Base-by-base conservation (phyloP, 2,888 invertebrate genomes). In the Meloe dianella region DNA sequence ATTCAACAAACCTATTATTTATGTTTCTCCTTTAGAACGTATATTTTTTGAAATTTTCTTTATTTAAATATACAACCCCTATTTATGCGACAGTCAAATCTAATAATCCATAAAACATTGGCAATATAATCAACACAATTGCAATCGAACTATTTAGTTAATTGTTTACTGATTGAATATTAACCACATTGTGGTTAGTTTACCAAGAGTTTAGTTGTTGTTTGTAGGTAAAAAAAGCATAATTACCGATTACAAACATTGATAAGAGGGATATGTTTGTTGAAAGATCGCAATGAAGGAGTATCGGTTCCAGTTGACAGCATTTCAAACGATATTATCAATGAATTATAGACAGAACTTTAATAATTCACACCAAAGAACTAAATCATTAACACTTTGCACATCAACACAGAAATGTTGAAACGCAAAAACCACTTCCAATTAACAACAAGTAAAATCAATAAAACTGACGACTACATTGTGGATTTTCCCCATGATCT, bases 331-430 rank as follows among this genome's bases (percentile, higher is more conserved):
- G 62, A 62, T 66, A 32, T 59, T 66, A 66, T 66, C 62, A 51
- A 32, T 7, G 38, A 65, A 59, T 65, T 61, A 61, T 65, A 58
- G 29, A 29, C 24, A 62, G 58, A 57, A 61, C 30, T 51, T 57
- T 65, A 57, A 65, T 61, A 59, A 54, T 65, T 57, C 56, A 56
- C 5, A 14, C 20, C 56, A 56, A 27, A 12, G 56, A 56, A 56
- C 12, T 10, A 10, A 27, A 2, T 27, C 57, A 29, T 57, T 57
- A 57, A 57, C 17, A 22, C 7, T 57, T 57, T 27, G 24, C 57
- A 57, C 57, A 10, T 57, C 57, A 57, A 29, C 57, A 17, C 2
- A n/a, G n/a, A 17, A 20, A 29, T 29, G n/a, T 57, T 57, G 14
- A 2, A 29, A 56, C 20, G 14, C 20, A 57, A 57, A 30, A 57